phyloP scores from a whole-genome alignment of 2,888 invertebrate species.

The Caenorhabditis imperialis region DNA sequence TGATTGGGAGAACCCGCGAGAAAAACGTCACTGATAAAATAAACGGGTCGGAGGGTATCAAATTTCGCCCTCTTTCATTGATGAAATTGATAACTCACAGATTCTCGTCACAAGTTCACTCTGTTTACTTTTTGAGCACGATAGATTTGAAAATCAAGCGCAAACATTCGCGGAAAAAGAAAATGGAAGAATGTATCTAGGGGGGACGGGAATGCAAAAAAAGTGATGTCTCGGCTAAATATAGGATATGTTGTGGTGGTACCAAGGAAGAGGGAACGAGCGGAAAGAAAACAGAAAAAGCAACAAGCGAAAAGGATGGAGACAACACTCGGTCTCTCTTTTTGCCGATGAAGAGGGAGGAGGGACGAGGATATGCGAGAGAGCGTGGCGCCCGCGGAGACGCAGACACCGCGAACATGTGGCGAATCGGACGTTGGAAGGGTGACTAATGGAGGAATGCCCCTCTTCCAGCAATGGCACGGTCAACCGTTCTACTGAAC shows the following conservation, averaged over 20 bases:
- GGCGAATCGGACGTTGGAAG: slow-evolving; percentile 32
- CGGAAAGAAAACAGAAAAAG: slow-evolving; percentile 42
- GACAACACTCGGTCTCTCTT: slow-evolving; percentile 20
- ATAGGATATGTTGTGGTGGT: not conserved
- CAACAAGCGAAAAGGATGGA: slow-evolving; percentile 42
- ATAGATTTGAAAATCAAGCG: slow-evolving; percentile 43
- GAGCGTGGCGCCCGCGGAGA: slow-evolving; percentile 36
- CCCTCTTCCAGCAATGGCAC: too few relatives aligned
- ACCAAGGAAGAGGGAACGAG: slow-evolving; percentile 1
- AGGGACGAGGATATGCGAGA: slow-evolving; percentile 15
- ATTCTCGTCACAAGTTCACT: slow-evolving; percentile 4
- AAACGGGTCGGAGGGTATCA: slow-evolving; percentile 32
- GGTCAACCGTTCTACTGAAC: too few relatives aligned
- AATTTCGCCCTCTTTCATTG: slow-evolving; percentile 9
- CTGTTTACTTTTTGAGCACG: too few relatives aligned
- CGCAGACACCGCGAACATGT: slow-evolving; percentile 42
- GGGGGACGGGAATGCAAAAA: too few relatives aligned
- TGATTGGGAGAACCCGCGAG: slow-evolving; percentile 5
- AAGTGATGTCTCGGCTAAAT: not conserved
- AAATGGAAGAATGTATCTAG: too few relatives aligned
- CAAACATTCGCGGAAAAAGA: not conserved
- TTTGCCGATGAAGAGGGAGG: slow-evolving; percentile 31
- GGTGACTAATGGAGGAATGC: slow-evolving; percentile 40
- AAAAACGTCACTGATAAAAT: slow-evolving; percentile 36
- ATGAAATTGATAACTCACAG: slow-evolving; percentile 17